Conservation (phyloP, 2,113 vertebrate genomes). For the Sander vitreus region DNA sequence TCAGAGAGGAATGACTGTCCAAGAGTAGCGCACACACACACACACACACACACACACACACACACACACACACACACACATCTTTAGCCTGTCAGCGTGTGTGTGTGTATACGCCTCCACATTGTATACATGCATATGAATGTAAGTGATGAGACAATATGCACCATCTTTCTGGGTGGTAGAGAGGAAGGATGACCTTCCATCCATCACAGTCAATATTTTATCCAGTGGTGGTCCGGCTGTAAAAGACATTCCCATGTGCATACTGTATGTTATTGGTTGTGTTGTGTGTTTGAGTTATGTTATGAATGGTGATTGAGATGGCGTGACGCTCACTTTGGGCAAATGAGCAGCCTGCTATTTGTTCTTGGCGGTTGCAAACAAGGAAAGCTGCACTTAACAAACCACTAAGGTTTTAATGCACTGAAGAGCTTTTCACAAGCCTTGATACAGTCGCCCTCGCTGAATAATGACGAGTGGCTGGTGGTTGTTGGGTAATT, state of each 20-base stretch:
- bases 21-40: too few species aligned
- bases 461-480: not conserved
- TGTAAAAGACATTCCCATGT: not conserved
- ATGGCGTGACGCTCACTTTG: conserved; percentile 10
- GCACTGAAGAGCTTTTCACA: conserved; percentile 24
- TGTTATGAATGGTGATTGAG: conserved; percentile 15
- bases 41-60: too few species aligned
- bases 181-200: conserved; percentile 16
- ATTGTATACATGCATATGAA: not conserved
- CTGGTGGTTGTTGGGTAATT: not conserved
- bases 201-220: conserved; percentile 9
- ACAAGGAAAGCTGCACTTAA: conserved; percentile 33
- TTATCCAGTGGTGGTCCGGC: conserved; percentile 35
- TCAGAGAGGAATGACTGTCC: conserved; percentile 35
- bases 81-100: conserved; percentile 29
- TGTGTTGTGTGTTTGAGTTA: conserved; percentile 1
- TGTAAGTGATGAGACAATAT: conserved; percentile 24
- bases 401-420: conserved; percentile 41
- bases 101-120: not conserved
- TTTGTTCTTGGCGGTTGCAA: conserved; percentile 48
- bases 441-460: not conserved
- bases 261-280: not conserved
- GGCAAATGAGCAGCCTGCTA: conserved; percentile 28
- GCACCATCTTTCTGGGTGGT: conserved; percentile 25
- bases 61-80: conserved; percentile 13